phyloP scores from a whole-genome alignment of 2,888 invertebrate genomes.

The Lepas anatifera region DNA sequence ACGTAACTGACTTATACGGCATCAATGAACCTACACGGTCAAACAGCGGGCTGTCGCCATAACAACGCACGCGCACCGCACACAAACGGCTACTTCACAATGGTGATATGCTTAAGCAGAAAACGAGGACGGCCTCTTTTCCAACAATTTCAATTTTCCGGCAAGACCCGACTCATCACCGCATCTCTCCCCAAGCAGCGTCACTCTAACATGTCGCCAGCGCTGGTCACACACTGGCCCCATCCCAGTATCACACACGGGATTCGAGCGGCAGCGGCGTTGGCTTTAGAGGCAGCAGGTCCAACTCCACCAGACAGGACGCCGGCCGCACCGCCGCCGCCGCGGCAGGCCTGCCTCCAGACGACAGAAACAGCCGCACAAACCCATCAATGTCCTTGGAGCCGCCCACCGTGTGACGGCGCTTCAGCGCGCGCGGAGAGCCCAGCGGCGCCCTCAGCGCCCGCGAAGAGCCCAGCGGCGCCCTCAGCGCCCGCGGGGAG shows the following conservation, averaged over 20 bases:
- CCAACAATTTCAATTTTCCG: background rate
- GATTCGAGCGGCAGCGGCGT: conserved; percentile 6
- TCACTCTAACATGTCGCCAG: too few relatives aligned
- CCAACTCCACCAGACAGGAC: background rate
- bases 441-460: conserved; percentile 17
- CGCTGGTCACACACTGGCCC: too few relatives aligned
- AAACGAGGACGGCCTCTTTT: background rate
- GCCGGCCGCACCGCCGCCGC: conserved; percentile 17
- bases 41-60: too few relatives aligned
- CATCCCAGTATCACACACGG: background rate
- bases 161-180: too few relatives aligned
- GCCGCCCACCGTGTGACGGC: conserved; percentile 84
- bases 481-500: conserved; percentile 44
- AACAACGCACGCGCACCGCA: too few relatives aligned
- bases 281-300: conserved; percentile 4
- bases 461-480: conserved; percentile 39
- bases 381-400: conserved; percentile 70
- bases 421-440: conserved; percentile 42
- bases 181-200: too few relatives aligned
- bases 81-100: too few relatives aligned
- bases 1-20: too few relatives aligned
- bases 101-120: background rate
- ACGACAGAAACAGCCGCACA: conserved; percentile 29
- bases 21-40: too few relatives aligned
- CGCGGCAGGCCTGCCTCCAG: conserved; percentile 40